These are phyloP conservation scores for Drosophila niveifrons DNA, from an alignment of 2,888 invertebrate genomes.

Conservation along the genomic window DNA sequence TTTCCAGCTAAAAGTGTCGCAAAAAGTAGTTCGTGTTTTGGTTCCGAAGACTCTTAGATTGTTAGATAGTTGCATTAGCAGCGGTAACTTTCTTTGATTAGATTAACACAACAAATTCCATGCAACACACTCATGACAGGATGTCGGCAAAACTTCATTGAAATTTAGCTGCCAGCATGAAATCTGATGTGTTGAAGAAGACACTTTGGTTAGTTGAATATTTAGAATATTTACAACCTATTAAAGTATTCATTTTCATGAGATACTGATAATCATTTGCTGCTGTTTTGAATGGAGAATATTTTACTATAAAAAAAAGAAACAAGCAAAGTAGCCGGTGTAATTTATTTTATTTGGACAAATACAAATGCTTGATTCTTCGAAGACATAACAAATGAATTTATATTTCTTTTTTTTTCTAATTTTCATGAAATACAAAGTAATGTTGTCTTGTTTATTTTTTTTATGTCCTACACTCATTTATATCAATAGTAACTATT, in stretches of 20 bases:
- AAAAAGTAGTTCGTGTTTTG: slow-evolving; percentile 23
- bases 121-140: slow-evolving; percentile 10
- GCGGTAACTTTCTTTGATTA: slow-evolving; percentile 74
- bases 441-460: too few relatives aligned
- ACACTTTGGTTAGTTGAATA: slow-evolving; percentile 1
- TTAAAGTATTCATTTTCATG: not conserved
- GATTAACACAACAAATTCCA: slow-evolving; percentile 46
- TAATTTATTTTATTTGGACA: too few relatives aligned
- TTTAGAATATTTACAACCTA: not conserved
- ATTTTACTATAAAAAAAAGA: too few relatives aligned
- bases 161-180: slow-evolving; percentile 18
- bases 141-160: slow-evolving; percentile 30
- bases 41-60: slow-evolving; percentile 26
- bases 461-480: too few relatives aligned
- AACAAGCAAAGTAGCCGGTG: too few relatives aligned
- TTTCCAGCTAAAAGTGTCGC: slow-evolving; percentile 61
- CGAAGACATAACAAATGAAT: too few relatives aligned
- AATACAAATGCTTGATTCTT: too few relatives aligned
- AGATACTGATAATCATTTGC: not conserved
- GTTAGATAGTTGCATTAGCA: slow-evolving; percentile 55
- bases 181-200: slow-evolving; percentile 6
- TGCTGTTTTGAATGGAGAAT: not conserved
- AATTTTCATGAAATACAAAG: too few relatives aligned
- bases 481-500: too few relatives aligned
- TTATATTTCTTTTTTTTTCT: too few relatives aligned